Conservation (phyloP, 2,888 invertebrate species). For the Calliscelio sp. region DNA sequence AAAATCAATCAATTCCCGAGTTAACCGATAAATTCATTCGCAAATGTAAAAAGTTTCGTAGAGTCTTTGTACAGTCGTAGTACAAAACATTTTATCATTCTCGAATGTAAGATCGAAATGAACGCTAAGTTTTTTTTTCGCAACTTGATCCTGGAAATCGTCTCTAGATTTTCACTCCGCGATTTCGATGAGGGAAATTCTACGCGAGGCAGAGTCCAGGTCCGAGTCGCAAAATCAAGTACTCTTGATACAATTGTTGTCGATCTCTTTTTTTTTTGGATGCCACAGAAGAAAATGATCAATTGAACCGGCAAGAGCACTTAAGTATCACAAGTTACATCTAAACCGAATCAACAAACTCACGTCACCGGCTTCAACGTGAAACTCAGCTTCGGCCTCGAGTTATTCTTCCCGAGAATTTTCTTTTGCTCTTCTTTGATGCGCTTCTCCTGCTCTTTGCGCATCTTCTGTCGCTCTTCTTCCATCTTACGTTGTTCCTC, state of each 20-base stretch:
- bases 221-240: constrained; percentile 44
- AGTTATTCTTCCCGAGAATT: constrained; percentile 98
- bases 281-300: constrained; percentile 70
- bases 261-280: no score
- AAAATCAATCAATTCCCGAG: constrained; percentile 49
- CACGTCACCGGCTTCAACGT: constrained; percentile 93
- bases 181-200: background rate
- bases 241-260: constrained; percentile 57
- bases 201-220: constrained; percentile 6
- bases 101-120: no score
- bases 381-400: constrained; percentile 97
- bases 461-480: constrained; percentile 96
- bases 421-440: constrained; percentile 98
- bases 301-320: constrained; percentile 77
- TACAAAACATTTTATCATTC: constrained; percentile 43
- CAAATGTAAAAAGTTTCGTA: constrained; percentile 50
- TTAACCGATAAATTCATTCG: background rate
- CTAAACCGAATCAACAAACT: constrained; percentile 85
- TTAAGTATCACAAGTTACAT: constrained; percentile 82
- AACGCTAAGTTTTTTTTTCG: no score
- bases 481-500: constrained; percentile 98
- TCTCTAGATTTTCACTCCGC: no score
- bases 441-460: constrained; percentile 97
- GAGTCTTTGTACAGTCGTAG: constrained; percentile 41
- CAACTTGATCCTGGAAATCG: no score